Base-by-base conservation (phyloP, 1,140 invertebrate species). In the Drosophila setifemur region DNA sequence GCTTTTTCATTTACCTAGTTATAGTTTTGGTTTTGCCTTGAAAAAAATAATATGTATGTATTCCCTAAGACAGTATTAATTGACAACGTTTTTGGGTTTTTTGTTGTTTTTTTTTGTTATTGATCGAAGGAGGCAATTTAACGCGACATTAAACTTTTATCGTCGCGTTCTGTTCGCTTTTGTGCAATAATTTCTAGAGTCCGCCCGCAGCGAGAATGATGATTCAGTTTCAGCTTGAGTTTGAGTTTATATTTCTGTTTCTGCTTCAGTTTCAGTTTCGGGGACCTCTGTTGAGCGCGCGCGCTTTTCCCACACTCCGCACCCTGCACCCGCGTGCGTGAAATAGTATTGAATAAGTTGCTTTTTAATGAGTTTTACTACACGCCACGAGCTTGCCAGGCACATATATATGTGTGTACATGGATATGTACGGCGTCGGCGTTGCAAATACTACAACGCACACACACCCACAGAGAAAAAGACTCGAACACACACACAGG, bases 331-430 rank as follows among this genome's bases (percentile, higher is more conserved):
- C 26, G 45, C 54, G 60, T 74, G 81, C 74, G 75, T 74, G 70
- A 72, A 86, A 86, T 86, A 75, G 55, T 75, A 85, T 85, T 85
- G 82, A 86, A 81, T 86, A 85, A 81, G 81, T 85, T 85, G 52
- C 28, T 49, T 69, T 86, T 85, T 85, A 85, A 85, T 87, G 81
- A 81, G 81, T 86, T 85, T 85, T 85, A 85, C 81, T 86, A 85
- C 63, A 75, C 63, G 79, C 73, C 78, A 82, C 81, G 73, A 79
- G 63, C 72, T 61, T 57, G 58, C 60, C 76, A 75, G 64, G 47
- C 66, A 55, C 48, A 33, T 54, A 37, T 33, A 1, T 50, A 12
- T 57, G 25, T 45, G 12, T 44, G 16, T 50, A 25, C 61, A 19
- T 67, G 26, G 49, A 14, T 45, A 33, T 63, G 61, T 60, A 58